Conservation (phyloP, 53 echinoderm and acorn worm genomes). For the Apostichopus leukothele region DNA sequence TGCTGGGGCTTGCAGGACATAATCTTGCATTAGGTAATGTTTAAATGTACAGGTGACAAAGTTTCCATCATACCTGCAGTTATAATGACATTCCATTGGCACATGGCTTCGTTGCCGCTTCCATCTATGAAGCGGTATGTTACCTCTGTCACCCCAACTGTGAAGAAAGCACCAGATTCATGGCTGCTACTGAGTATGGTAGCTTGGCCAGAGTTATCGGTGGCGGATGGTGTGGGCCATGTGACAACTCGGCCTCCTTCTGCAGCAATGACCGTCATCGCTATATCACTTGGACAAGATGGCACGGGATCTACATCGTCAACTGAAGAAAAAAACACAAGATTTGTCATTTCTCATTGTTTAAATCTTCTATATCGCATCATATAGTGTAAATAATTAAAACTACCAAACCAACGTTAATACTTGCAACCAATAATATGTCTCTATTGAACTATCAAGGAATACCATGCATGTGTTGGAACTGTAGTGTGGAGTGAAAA, state of each 20-base stretch:
- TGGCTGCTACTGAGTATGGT: slow-evolving; percentile 6
- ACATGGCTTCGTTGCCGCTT: slow-evolving; percentile 33
- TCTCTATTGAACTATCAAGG: no score
- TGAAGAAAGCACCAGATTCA: slow-evolving; percentile 37
- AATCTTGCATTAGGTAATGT: no score
- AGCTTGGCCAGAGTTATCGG: slow-evolving; percentile 52
- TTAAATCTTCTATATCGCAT: no score
- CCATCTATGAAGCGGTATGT: slow-evolving; percentile 51
- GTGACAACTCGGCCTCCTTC: slow-evolving; percentile 20
- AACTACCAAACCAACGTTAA: no score
- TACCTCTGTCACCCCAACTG: slow-evolving; percentile 32
- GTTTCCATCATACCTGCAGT: not conserved
- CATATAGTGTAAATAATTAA: no score
- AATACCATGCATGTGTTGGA: no score
- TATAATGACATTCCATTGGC: slow-evolving; percentile 50
- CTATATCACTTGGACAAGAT: slow-evolving; percentile 15
- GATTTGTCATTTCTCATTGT: no score
- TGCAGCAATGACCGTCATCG: slow-evolving; percentile 4
- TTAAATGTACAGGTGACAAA: no score
- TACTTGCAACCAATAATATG: no score
- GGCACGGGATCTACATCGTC: not conserved
- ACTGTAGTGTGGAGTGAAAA: no score
- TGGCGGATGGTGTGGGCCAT: slow-evolving; percentile 30
- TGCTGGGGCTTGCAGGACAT: no score
- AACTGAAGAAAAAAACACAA: not conserved